Conservation (phyloP, 35 echinoderm and acorn worm genomes). For the Anneissia japonica region DNA sequence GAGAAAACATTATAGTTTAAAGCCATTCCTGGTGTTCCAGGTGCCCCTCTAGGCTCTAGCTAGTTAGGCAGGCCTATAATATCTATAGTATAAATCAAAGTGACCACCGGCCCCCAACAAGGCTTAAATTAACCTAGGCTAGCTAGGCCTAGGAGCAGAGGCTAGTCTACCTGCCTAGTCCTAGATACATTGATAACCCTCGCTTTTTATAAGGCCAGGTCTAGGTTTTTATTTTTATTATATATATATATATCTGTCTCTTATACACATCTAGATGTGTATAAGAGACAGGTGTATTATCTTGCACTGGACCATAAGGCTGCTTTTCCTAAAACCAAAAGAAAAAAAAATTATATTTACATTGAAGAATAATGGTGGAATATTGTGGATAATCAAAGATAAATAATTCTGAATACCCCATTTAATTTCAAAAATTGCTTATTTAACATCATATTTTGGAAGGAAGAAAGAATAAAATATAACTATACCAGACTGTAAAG, state of each 20-base stretch:
- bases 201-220: neutral
- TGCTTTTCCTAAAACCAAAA: neutral
- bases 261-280: neutral
- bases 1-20: too few species aligned
- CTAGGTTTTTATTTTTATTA: neutral
- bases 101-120: too few species aligned
- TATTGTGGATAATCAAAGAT: neutral
- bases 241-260: constrained; percentile 5
- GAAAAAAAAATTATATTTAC: neutral
- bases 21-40: too few species aligned
- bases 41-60: too few species aligned
- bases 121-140: too few species aligned
- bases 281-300: constrained; percentile 14
- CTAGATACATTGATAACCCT: neutral
- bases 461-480: neutral
- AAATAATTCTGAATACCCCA: neutral
- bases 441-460: neutral
- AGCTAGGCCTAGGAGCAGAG: too few species aligned
- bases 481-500: too few species aligned
- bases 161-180: neutral
- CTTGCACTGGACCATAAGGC: constrained; percentile 50
- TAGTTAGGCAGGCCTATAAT: too few species aligned
- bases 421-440: neutral
- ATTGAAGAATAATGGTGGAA: neutral
- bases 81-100: too few species aligned